Conservation (phyloP, 2,888 invertebrate species). For the Scaptomyza flava region DNA sequence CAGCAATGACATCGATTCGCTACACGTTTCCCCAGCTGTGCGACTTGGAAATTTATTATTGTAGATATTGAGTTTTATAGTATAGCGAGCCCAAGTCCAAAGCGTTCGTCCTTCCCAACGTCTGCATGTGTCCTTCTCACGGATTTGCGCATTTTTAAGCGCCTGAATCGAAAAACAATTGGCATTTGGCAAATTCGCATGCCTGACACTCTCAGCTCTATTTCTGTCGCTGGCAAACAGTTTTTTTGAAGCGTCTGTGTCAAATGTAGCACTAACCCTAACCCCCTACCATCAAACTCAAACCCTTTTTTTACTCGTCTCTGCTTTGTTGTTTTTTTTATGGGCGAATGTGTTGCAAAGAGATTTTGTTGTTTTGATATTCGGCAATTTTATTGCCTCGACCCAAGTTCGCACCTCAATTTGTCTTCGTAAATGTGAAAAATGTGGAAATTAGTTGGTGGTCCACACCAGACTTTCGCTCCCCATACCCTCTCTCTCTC, state of each 20-base stretch:
- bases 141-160: conserved; percentile 71
- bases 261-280: conserved; percentile 49
- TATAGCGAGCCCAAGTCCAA: conserved; percentile 47
- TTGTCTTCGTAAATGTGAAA: conserved; percentile 84
- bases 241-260: conserved; percentile 62
- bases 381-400: conserved; percentile 82
- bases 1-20: conserved; percentile 67
- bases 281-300: conserved; percentile 20
- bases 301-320: conserved; percentile 50
- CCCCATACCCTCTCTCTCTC: too few species aligned
- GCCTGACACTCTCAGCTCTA: conserved; percentile 67
- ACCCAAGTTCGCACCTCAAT: conserved; percentile 84
- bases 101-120: conserved; percentile 12
- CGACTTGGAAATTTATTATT: conserved; percentile 75
- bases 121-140: conserved; percentile 28
- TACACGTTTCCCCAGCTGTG: conserved; percentile 60
- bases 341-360: conserved; percentile 65
- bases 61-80: conserved; percentile 82
- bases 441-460: conserved; percentile 83
- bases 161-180: conserved; percentile 80
- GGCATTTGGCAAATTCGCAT: conserved; percentile 67
- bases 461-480: conserved; percentile 35
- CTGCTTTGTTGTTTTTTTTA: conserved; percentile 51
- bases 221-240: conserved; percentile 16
- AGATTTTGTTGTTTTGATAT: conserved; percentile 81